Evolutionary conservation across 2,888 invertebrate species (phyloP).

Genomic region (Cataglyphis rosenhaueri): DNA sequence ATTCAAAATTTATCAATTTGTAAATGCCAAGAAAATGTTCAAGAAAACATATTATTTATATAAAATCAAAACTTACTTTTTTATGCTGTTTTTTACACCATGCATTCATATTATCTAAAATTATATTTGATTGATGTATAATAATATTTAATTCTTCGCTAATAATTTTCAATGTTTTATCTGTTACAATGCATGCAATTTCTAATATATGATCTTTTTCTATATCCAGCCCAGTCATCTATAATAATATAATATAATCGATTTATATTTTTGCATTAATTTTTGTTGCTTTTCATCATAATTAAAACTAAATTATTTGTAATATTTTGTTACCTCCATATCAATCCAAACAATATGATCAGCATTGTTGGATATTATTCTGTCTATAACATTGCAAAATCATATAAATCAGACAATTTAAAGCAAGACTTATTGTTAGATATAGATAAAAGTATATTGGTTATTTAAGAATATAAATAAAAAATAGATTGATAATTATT

Average conservation of each 20-base stretch:
- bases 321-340: slow-evolving; percentile 89
- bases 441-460: not conserved
- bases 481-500: not conserved
- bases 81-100: slow-evolving; percentile 95
- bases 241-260: slow-evolving; percentile 65
- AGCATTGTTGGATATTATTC: slow-evolving; percentile 52
- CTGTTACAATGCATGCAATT: slow-evolving; percentile 95
- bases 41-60: not conserved
- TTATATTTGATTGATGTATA: slow-evolving; percentile 91
- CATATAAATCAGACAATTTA: not conserved
- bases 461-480: not conserved
- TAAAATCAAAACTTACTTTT: slow-evolving; percentile 87
- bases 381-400: slow-evolving; percentile 17
- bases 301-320: slow-evolving; percentile 38
- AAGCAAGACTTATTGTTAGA: not conserved
- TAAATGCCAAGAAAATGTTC: not conserved
- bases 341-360: slow-evolving; percentile 91
- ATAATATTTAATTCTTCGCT: slow-evolving; percentile 92
- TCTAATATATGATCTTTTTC: slow-evolving; percentile 93
- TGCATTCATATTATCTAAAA: slow-evolving; percentile 92
- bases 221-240: slow-evolving; percentile 96
- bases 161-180: slow-evolving; percentile 91
- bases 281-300: not conserved
- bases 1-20: not conserved
- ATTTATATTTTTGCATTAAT: slow-evolving; percentile 44